These are phyloP conservation scores for Scomber scombrus DNA, from an alignment of 2,113 vertebrate genomes.

Conservation along the genomic window DNA sequence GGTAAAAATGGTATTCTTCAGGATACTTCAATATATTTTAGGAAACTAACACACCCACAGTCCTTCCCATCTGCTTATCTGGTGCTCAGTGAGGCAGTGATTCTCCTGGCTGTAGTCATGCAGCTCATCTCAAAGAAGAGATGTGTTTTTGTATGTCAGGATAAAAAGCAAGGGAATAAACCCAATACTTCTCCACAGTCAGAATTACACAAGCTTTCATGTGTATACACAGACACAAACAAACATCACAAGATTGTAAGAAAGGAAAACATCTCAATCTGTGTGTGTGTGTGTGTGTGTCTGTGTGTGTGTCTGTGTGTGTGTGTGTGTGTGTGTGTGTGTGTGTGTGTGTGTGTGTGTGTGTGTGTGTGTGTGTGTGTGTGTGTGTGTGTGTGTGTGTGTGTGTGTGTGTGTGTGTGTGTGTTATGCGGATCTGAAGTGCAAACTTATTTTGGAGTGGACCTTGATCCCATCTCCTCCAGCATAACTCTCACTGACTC, in stretches of 20 bases:
- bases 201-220: slow-evolving; percentile 18
- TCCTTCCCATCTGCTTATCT: slow-evolving; percentile 37
- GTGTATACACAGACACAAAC: slow-evolving; percentile 15
- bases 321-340: background rate
- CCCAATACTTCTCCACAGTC: background rate
- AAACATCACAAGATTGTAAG: background rate
- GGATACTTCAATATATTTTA: slow-evolving; percentile 18
- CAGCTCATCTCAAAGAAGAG: slow-evolving; percentile 12
- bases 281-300: background rate
- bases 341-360: background rate
- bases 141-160: slow-evolving; percentile 14
- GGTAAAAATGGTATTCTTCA: background rate
- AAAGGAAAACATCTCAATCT: slow-evolving; percentile 2
- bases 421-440: slow-evolving; percentile 20
- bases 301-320: background rate
- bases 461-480: slow-evolving; percentile 48
- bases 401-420: background rate
- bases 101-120: slow-evolving; percentile 21
- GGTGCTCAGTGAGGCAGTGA: background rate
- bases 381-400: background rate
- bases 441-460: slow-evolving; percentile 42
- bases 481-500: slow-evolving; percentile 32
- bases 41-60: slow-evolving; percentile 15
- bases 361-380: background rate
- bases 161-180: slow-evolving; percentile 37